Base-by-base conservation (phyloP, 2,113 vertebrate species). In the Nematolebias whitei region DNA sequence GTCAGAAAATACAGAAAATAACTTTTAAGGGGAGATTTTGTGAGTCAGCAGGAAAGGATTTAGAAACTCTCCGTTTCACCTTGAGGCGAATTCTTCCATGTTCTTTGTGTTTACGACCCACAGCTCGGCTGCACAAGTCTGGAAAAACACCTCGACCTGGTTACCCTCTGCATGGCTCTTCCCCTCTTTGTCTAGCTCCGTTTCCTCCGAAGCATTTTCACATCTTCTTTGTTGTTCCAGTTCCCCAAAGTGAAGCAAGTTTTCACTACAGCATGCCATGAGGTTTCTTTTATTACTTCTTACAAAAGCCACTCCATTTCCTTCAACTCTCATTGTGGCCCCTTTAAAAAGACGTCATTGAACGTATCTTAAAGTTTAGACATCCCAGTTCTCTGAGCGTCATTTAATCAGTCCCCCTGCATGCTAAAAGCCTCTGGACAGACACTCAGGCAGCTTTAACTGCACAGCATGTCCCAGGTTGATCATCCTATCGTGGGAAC, bases 401-500 rank as follows among this genome's bases (percentile, higher is more conserved):
- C 23, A 69, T 75, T 72, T 53, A 82, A 76, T 80, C 63, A 66
- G 50, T n/a, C 38, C 14, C 15, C 20, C 58, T 62, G 43, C 59
- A 71, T 13, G 2, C 8, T 38, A 40, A 44, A 20, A 47, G 43
- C 61, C 35, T 54, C 50, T 54, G 29, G 12, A 65, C 41, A 62
- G 57, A 68, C 44, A 55, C 43, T 55, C 63, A 71, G 69, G 71
- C 61, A 62, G 51, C n/a, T 12, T 35, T n/a, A 20, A 10, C 52
- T 11, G 18, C 61, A 41, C 50, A 61, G 62, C 16, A 40, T 50
- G 65, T 89, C 83, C 84, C 82, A 84, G 71, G 84, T 75, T 69
- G 62, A 63, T 40, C 55, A 41, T 22, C 12, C 2, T 48, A 85
- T 52, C 84, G 87, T 91, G 88, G 86, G 90, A 91, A 91, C 78